Conservation (phyloP, 1,140 invertebrate genomes). For the Lasaia peninsularis region DNA sequence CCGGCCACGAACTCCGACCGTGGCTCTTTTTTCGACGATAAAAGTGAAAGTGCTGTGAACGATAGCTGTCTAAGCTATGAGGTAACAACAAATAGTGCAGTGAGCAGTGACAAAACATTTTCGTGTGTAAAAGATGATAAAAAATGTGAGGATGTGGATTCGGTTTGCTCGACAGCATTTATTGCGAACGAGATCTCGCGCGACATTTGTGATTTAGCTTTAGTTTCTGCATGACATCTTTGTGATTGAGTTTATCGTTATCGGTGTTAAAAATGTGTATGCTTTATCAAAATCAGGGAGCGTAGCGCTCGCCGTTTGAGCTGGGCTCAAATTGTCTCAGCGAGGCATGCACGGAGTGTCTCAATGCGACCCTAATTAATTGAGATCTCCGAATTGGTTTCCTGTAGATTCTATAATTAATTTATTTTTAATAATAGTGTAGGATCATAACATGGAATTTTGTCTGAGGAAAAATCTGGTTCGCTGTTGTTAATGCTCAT, state of each 20-base stretch:
- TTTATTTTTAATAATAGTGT: slow-evolving; percentile 74
- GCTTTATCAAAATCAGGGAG: slow-evolving; percentile 48
- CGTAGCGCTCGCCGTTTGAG: slow-evolving; percentile 68
- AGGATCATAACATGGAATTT: slow-evolving; percentile 64
- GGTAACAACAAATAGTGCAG: slow-evolving; percentile 62
- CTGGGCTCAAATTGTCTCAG: slow-evolving; percentile 70
- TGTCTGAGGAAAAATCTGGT: slow-evolving; percentile 55
- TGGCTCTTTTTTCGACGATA: slow-evolving; percentile 66
- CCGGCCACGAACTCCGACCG: slow-evolving; percentile 59
- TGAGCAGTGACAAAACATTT: slow-evolving; percentile 54
- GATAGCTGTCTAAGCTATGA: slow-evolving; percentile 50
- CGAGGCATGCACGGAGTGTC: slow-evolving; percentile 65
- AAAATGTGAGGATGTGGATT: slow-evolving; percentile 57
- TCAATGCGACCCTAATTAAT: slow-evolving; percentile 54
- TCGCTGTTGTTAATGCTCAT: slow-evolving; percentile 39
- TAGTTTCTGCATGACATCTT: slow-evolving; percentile 68
- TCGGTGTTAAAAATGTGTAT: slow-evolving; percentile 43
- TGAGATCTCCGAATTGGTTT: slow-evolving; percentile 75
- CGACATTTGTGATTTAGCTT: slow-evolving; percentile 74
- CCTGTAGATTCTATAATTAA: slow-evolving; percentile 75
- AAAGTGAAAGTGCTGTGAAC: slow-evolving; percentile 70
- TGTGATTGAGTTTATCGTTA: slow-evolving; percentile 39
- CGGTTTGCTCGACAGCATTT: slow-evolving; percentile 46
- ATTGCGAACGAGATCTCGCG: slow-evolving; percentile 45
- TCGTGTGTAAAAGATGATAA: slow-evolving; percentile 49